Evolutionary conservation across 2,113 vertebrate genomes (phyloP).

Genomic region (Athene cunicularia): DNA sequence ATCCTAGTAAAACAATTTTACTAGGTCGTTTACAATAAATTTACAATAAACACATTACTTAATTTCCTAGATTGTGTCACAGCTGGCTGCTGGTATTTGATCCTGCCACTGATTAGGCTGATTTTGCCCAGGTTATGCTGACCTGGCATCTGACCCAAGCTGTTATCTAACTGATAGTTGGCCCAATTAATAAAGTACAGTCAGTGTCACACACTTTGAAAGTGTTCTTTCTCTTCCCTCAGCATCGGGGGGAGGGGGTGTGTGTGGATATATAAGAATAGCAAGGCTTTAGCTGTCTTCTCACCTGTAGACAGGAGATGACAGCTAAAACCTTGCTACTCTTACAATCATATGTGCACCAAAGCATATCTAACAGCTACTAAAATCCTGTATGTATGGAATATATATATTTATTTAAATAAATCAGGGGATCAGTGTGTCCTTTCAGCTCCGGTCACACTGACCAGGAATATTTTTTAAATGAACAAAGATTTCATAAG

Average conservation of each 20-base stretch:
- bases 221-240: background rate
- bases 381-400: fast-evolving
- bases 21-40: background rate
- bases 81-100: background rate
- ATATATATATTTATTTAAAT: background rate
- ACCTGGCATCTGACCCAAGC: conserved; percentile 38
- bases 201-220: background rate
- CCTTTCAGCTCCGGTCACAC: conserved; percentile 35
- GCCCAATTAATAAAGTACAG: background rate
- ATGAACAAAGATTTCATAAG: conserved; percentile 54
- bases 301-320: background rate
- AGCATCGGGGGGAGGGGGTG: no score
- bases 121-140: conserved; percentile 60
- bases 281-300: no score
- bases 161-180: background rate
- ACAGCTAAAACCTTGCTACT: background rate
- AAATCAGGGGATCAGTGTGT: background rate
- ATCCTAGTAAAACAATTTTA: background rate
- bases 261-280: no score
- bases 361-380: background rate
- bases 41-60: background rate
- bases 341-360: background rate
- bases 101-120: background rate
- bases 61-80: background rate
- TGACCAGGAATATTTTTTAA: conserved; percentile 52